Base-by-base conservation (phyloP, 2,888 invertebrate species). In the Cerastis rubricosa region DNA sequence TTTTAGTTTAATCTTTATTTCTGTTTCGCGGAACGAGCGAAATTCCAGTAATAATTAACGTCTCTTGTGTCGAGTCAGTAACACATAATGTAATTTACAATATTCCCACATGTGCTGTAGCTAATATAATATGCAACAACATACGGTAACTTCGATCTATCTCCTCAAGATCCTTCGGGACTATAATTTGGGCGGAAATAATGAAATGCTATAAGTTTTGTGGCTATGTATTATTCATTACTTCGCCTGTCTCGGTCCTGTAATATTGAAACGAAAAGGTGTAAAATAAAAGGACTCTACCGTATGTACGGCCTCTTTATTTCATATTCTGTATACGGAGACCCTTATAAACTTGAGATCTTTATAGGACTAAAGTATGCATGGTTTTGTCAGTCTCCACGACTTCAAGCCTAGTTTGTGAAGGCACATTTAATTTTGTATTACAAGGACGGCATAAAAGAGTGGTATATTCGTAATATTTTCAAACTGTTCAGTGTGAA, bases 161-260 rank as follows among this genome's bases (percentile, higher is more conserved):
- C 89, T 84, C 85, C 72, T 64, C 57, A 69, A 69, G 85, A 77
- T 88, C 93, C 89, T 75, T n/a, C 17, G 92, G 90, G 93, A 91
- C 87, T 85, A 88, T 88, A 92, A 92, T 93, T 92, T 93, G 90
- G 88, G 81, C 81, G 85, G 89, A 92, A 92, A 92, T 94, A 94
- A 94, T 94, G 92, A 93, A 94, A 93, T 89, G 76, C 66, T 91
- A 85, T 89, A 91, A 91, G 86, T 93, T 92, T 88, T 83, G 69
- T 79, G 77, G 74, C 29, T 70, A 91, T 92, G 87, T 92, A 90
- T 93, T 92, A 93, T 94, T 93, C 91, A 92, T 84, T 78, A 84
- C 66, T 70, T 49, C 49, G 78, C 78, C 54, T 73, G 74, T 78
- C 51, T 84, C 71, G 68, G 81, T 78, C n/a, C 71, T 74, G 66